A percentile compares a stretch with the other conserved stretches of the same genome.
Evolutionary conservation across 2,888 invertebrate species (phyloP).

Genomic region (Suillia variegata): DNA sequence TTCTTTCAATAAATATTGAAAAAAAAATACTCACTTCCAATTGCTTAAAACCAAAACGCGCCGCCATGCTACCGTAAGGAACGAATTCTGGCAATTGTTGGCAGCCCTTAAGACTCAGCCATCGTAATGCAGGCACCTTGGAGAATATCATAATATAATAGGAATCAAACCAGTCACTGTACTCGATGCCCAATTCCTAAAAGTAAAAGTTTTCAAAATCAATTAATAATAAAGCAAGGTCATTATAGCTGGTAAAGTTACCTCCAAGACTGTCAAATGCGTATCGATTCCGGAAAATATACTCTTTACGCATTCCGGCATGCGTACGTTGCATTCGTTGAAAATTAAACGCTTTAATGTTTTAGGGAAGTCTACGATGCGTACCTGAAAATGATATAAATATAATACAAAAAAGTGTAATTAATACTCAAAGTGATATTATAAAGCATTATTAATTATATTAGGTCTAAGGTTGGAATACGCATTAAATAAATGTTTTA

Average conservation of each 20-base stretch:
- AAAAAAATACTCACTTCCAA: constrained; percentile 46
- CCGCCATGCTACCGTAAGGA: constrained; percentile 77
- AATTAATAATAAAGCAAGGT: neutral
- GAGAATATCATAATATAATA: constrained; percentile 75
- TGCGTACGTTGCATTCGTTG: constrained; percentile 49
- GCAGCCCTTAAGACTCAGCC: constrained; percentile 71
- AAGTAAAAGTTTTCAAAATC: constrained; percentile 29
- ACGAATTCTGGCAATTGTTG: constrained; percentile 72
- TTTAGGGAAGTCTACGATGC: constrained; percentile 69
- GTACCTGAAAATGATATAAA: constrained; percentile 69
- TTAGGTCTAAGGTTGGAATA: neutral
- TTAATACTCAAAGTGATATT: too few species aligned
- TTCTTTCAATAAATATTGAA: neutral
- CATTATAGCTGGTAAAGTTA: constrained; percentile 17
- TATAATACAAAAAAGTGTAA: constrained; percentile 6
- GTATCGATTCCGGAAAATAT: constrained; percentile 57
- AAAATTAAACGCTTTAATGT: constrained; percentile 66
- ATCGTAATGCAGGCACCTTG: constrained; percentile 69
- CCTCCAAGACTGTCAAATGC: constrained; percentile 50
- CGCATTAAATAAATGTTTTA: neutral
- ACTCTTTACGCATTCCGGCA: constrained; percentile 45
- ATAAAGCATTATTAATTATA: too few species aligned
- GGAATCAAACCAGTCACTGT: constrained; percentile 76
- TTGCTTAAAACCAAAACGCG: constrained; percentile 69
- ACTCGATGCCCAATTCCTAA: constrained; percentile 73